These are phyloP conservation scores for Ophion ventricosus DNA, from an alignment of 2,888 invertebrate species.

Conservation along the genomic window DNA sequence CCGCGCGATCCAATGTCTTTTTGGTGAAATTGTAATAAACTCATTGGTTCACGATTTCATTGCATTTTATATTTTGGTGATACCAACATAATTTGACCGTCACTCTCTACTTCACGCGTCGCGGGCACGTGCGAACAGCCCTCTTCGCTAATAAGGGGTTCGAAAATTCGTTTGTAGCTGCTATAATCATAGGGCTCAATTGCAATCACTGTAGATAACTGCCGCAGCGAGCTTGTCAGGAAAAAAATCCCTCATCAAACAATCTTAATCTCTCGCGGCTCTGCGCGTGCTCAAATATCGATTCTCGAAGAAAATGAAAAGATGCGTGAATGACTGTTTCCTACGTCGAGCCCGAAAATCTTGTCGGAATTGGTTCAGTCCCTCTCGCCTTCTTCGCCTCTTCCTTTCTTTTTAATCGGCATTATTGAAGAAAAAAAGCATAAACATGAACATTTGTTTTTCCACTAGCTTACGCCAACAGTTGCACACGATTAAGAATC, in stretches of 20 bases:
- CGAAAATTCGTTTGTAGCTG: constrained; percentile 59
- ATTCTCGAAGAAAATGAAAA: neutral
- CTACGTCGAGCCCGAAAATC: constrained; percentile 9
- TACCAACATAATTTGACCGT: too few species aligned
- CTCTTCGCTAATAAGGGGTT: constrained; percentile 57
- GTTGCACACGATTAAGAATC: too few species aligned
- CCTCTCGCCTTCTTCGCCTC: neutral
- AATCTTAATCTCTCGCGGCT: constrained; percentile 74
- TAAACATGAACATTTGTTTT: too few species aligned
- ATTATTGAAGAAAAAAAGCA: too few species aligned
- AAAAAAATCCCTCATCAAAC: constrained; percentile 77
- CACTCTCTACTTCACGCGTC: too few species aligned
- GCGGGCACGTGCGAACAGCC: neutral
- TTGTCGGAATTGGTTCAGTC: neutral
- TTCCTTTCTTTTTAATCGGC: neutral
- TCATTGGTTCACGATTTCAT: too few species aligned
- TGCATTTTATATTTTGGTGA: too few species aligned
- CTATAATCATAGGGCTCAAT: constrained; percentile 72
- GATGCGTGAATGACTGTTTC: neutral
- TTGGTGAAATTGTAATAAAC: too few species aligned
- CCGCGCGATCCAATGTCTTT: too few species aligned
- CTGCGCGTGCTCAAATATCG: constrained; percentile 19
- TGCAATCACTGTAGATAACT: constrained; percentile 75
- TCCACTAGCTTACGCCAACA: too few species aligned
- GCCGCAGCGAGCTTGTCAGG: constrained; percentile 68